A percentile compares a stretch with the other conserved stretches of the same genome.
Evolutionary conservation across 1,140 invertebrate species (phyloP).

Genomic region (Chrysopa pallens): DNA sequence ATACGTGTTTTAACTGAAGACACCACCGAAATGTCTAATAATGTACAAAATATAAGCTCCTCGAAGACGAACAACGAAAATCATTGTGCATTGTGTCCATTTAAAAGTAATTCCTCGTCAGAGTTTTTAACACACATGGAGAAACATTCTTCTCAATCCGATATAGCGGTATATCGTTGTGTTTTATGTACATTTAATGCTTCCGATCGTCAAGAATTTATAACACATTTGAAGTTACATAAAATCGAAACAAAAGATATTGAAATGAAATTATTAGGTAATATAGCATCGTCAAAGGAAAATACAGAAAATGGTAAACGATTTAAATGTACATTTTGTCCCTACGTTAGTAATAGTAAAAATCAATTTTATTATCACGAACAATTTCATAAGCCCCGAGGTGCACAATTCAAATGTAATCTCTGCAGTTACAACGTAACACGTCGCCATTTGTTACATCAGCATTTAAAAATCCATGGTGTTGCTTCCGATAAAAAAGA

Average conservation of each 20-base stretch:
- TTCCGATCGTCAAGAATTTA: constrained; percentile 32
- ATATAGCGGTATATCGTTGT: constrained; percentile 29
- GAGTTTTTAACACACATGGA: neutral
- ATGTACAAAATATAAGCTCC: neutral
- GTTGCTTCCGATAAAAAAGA: constrained; percentile 23
- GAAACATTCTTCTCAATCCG: constrained; percentile 12
- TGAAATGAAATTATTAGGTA: constrained; percentile 22
- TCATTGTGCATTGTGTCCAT: too few relatives aligned
- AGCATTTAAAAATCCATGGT: constrained; percentile 61
- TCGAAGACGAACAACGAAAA: too few relatives aligned
- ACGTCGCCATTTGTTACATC: constrained; percentile 55
- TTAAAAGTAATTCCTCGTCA: constrained; percentile 2
- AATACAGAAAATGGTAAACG: constrained; percentile 23
- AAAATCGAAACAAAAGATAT: constrained; percentile 24
- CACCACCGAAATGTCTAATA: constrained; percentile 24
- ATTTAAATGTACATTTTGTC: constrained; percentile 53
- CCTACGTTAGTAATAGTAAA: constrained; percentile 66
- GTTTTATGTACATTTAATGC: constrained; percentile 57
- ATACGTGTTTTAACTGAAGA: constrained; percentile 39
- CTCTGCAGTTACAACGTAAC: constrained; percentile 69
- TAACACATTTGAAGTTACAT: constrained; percentile 50
- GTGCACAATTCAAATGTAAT: constrained; percentile 57
- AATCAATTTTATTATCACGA: constrained; percentile 71
- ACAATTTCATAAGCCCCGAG: constrained; percentile 60
- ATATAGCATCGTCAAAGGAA: constrained; percentile 18